Evolutionary conservation across 2,888 invertebrate species (phyloP), one percentile per base, ranked within the genome.

Genomic region (Epirrita christyi): DNA sequence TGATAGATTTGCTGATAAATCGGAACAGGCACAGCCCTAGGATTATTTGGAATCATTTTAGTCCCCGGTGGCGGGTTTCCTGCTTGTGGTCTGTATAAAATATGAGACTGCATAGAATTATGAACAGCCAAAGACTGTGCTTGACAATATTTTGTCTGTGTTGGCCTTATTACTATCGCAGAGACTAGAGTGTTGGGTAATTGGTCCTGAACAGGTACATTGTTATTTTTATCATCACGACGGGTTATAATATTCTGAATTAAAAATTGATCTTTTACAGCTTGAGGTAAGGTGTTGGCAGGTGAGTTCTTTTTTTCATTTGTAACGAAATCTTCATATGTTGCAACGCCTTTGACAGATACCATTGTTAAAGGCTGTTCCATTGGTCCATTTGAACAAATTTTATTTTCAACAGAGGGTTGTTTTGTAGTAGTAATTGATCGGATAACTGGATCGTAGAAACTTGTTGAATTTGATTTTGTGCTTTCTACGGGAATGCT

Each of bases 81-180:
- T 13, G 15, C 21, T 40, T 38, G 44, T 27, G 58, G 58, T 15
- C 14, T 48, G 44, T 58, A 58, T 48, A 53, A 53, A 48, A 41
- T 44, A 58, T 58, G 58, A 21, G 58, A 38, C 15, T 49, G 48
- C 40, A 58, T 34, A 36, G 52, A 49, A 38, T 41, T 52, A 40
- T 37, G 32, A 14, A 52, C 49, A 10, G 42, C 14, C 27, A 52
- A 45, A 28, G 45, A 32, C 3, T 28, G 21, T 21, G 10, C 13
- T 45, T 40, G 34, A 40, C 15, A 14, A 10, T 40, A 48, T 48
- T 46, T 32, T 41, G 14, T 29, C 3, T 42, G n/a, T 0, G 21
- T 34, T 8, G 41, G 41, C 7, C 6, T 46, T 1, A 47, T 37
- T 7, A 8, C 6, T 8, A 44, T 14, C 0, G 15, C 38, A 47